Base-by-base conservation (phyloP, 2,888 invertebrate genomes). In the Aporophyla nigra region DNA sequence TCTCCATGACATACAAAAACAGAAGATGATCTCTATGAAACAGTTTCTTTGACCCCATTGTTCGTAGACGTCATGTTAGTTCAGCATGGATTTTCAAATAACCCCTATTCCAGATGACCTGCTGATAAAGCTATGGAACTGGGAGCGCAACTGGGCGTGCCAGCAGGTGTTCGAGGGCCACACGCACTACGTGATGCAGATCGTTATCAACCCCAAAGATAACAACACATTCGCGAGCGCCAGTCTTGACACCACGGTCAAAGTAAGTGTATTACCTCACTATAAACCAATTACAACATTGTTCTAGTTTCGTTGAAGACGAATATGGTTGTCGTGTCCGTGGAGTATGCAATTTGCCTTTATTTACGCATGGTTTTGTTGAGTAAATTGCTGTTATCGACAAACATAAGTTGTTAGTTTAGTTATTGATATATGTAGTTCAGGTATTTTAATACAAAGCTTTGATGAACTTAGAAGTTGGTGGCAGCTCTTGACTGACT, bases 141-240 rank as follows among this genome's bases (percentile, higher is more conserved):
- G 99, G 99, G 99, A 99, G 73, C 99, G 99, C 93, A 98, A 98
- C 90, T 99, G 99, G 99, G 97, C 98, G 0, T 99, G 99, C 90
- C 99, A 99, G 92, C 99, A 99, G 93, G 99, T 99, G 21, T 99
- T 99, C 93, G 99, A 99, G 93, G 99, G 99, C 0, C 99, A 99
- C 96, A 99, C 99, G 0, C 99, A 99, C 95, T 99, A 99, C 92
- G 99, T 99, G 2, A 99, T 99, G 99, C 99, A 99, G 95, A 98
- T 99, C 88, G 99, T 99, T 0, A 98, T 99, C 91, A 99, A 99
- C 95, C 99, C 99, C 0, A 99, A 99, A 94, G 99, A 99, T 93
- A 99, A 99, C 95, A 99, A 99, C 95, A 99, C 99, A 58, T 99
- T 99, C 95, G 99, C 99, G 21, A 99, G 99, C 90, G 99, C 99